These are phyloP conservation scores for Piprites chloris DNA, from an alignment of 2,113 vertebrate species.

Conservation along the genomic window DNA sequence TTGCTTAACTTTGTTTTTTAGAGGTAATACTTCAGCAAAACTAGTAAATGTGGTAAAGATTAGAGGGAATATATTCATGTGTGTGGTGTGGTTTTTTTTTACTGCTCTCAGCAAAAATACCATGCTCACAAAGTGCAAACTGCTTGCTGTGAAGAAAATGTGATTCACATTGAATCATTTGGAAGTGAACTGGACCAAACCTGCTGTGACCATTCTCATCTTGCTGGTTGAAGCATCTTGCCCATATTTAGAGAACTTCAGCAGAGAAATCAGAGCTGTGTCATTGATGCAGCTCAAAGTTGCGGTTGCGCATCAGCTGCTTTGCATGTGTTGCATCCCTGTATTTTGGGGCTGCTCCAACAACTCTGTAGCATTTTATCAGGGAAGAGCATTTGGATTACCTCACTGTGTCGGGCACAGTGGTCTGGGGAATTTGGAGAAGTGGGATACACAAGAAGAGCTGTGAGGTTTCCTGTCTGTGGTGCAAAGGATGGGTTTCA, in stretches of 20 bases:
- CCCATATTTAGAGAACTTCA: neutral
- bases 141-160: neutral
- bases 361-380: neutral
- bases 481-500: neutral
- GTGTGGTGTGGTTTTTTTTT: neutral
- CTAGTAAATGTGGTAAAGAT: neutral
- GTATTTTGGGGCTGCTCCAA: neutral
- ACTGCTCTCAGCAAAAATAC: neutral
- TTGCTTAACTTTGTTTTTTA: neutral
- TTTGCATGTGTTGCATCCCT: neutral
- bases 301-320: neutral
- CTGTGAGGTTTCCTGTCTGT: neutral
- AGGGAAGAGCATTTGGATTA: neutral
- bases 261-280: neutral
- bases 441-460: neutral
- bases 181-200: neutral
- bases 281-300: neutral
- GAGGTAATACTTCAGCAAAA: neutral
- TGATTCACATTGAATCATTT: neutral
- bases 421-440: neutral
- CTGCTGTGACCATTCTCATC: neutral
- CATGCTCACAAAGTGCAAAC: neutral
- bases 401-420: neutral
- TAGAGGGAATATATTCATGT: neutral
- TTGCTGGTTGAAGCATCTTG: neutral